phyloP scores from a whole-genome alignment of 2,113 vertebrate genomes.

The Taurulus bubalis region DNA sequence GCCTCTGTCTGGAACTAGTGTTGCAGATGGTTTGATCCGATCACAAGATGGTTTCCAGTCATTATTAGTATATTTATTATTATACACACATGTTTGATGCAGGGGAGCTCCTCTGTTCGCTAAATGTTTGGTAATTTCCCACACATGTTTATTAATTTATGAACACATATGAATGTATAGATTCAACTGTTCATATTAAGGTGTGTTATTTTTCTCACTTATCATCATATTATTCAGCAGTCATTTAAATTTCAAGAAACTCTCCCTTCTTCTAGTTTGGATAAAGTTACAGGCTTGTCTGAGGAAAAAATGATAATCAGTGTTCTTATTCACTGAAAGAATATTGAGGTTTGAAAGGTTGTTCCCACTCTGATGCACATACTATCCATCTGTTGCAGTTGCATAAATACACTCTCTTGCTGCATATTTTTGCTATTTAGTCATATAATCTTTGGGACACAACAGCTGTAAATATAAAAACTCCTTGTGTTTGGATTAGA shows the following conservation, averaged over 20 bases:
- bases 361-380: not conserved
- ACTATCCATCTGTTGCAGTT: constrained; percentile 19
- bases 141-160: not conserved
- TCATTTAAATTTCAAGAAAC: not conserved
- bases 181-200: constrained; percentile 18
- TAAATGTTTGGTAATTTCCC: constrained; percentile 20
- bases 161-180: not conserved
- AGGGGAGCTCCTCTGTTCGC: not conserved
- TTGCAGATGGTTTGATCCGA: not conserved
- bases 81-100: not conserved
- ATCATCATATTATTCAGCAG: not conserved
- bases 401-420: not conserved
- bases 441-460: not conserved
- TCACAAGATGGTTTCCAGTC: not conserved
- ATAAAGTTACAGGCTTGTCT: not conserved
- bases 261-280: not conserved
- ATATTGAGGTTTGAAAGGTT: not conserved
- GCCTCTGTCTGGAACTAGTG: not conserved
- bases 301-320: not conserved
- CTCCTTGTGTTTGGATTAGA: not conserved
- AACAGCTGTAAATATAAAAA: not conserved
- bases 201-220: not conserved
- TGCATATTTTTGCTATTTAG: not conserved
- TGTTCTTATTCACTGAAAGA: not conserved
- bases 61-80: not conserved